Percentiles rank a stretch among this genome's conserved stretches.
Conservation (phyloP, 2,888 invertebrate species). For the Lepidocyrtinus sp. region DNA sequence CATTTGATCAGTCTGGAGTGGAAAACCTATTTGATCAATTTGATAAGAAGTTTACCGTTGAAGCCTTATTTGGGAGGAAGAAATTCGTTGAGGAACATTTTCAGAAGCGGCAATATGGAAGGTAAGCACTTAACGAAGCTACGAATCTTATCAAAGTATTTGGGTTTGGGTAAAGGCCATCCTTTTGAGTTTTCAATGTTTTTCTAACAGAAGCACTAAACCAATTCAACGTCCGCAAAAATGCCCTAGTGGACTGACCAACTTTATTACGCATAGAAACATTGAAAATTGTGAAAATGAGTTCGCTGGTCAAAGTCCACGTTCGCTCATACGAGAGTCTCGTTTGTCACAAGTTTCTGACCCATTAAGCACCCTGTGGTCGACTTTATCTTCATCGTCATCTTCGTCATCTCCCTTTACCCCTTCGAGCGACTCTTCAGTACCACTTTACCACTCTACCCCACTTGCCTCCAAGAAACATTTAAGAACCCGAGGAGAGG, state of each 20-base stretch:
- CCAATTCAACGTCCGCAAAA: not conserved
- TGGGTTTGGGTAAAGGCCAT: not conserved
- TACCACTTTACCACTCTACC: not conserved
- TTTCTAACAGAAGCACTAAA: not conserved
- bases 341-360: no score
- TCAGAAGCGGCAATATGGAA: not conserved
- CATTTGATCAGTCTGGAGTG: not conserved
- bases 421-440: no score
- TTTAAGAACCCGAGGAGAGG: not conserved
- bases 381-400: no score
- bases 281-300: no score
- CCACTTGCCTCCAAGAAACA: not conserved
- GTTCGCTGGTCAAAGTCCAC: no score
- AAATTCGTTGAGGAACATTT: not conserved
- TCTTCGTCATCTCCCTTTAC: no score
- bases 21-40: slow-evolving; percentile 15
- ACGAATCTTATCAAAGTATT: not conserved
- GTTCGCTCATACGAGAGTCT: no score
- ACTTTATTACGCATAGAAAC: not conserved
- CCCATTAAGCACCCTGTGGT: no score
- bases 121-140: not conserved
- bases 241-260: not conserved
- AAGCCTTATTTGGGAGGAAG: not conserved
- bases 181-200: not conserved
- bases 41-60: not conserved